Percentiles rank a stretch among this genome's conserved stretches.
Conservation (phyloP, 2,797 vertebrate genomes). For the Gadopsis bispinosus region DNA sequence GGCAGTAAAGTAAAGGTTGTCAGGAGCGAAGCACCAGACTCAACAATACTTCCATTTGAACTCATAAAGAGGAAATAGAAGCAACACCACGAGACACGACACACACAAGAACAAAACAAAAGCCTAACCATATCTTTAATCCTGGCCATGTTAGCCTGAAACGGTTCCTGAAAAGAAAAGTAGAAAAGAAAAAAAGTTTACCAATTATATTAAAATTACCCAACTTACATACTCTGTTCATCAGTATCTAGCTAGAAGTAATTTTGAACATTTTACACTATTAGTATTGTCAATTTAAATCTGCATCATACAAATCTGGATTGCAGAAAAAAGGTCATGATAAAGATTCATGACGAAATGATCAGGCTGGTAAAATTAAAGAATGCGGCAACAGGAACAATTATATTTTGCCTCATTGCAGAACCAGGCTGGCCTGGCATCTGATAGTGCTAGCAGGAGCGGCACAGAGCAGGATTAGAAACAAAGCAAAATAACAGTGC, state of each 20-base stretch:
- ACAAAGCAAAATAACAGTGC: slow-evolving; percentile 62
- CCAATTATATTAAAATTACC: slow-evolving; percentile 83
- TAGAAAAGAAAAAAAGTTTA: slow-evolving; percentile 87
- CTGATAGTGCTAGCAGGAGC: slow-evolving; percentile 63
- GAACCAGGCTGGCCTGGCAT: slow-evolving; percentile 61
- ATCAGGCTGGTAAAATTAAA: slow-evolving; percentile 47
- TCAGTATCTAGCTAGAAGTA: slow-evolving; percentile 69
- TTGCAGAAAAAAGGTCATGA: slow-evolving; percentile 68
- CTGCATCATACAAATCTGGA: slow-evolving; percentile 74
- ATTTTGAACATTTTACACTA: slow-evolving; percentile 65
- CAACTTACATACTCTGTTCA: slow-evolving; percentile 80
- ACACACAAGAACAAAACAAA: slow-evolving; percentile 87
- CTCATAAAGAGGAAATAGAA: slow-evolving; percentile 87
- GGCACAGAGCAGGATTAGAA: slow-evolving; percentile 69
- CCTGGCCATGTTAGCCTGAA: slow-evolving; percentile 87
- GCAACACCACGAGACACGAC: slow-evolving; percentile 86
- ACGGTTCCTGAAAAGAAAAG: slow-evolving; percentile 86
- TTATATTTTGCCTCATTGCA: slow-evolving; percentile 54
- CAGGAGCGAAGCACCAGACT: slow-evolving; percentile 68
- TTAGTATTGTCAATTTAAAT: slow-evolving; percentile 61
- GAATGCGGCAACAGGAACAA: slow-evolving; percentile 42
- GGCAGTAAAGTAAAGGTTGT: slow-evolving; percentile 72
- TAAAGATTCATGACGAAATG: slow-evolving; percentile 57
- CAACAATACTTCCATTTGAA: slow-evolving; percentile 86
- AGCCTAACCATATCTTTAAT: slow-evolving; percentile 87